These are phyloP conservation scores for Lipotes vexillifer DNA, from an alignment of 2,113 vertebrate genomes.

Conservation along the genomic window DNA sequence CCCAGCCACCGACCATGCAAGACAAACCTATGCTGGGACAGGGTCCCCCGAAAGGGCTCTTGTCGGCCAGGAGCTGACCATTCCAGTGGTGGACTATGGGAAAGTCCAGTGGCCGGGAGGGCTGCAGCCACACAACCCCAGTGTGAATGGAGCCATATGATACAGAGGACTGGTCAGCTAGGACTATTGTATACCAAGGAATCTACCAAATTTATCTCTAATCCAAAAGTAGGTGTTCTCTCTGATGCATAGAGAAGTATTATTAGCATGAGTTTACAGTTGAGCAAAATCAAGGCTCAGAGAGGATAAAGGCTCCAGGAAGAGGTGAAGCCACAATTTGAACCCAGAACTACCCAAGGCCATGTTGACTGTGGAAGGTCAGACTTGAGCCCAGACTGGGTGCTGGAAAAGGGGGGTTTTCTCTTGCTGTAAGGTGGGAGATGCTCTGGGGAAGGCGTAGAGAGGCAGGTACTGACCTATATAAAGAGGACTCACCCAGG, in stretches of 20 bases:
- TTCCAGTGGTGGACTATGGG: no score
- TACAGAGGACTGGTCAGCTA: neutral
- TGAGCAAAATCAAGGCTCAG: neutral
- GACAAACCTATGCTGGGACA: neutral
- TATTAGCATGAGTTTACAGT: neutral
- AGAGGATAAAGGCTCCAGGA: neutral
- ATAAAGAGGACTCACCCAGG: neutral
- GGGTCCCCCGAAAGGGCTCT: neutral
- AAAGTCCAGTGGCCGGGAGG: no score
- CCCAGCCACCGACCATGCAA: neutral
- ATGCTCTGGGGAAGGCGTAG: neutral
- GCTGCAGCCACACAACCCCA: neutral
- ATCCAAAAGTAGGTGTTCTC: neutral
- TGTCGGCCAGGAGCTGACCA: neutral
- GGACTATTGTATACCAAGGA: fast-evolving
- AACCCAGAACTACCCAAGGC: neutral
- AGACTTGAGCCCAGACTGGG: neutral
- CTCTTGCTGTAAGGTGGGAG: neutral
- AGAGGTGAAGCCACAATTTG: neutral
- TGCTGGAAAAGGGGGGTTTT: neutral
- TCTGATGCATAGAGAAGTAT: neutral
- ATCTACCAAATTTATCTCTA: neutral
- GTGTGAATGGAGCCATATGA: fast-evolving
- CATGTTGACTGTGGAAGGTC: neutral
- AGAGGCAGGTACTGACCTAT: neutral